Conservation (phyloP, 2,797 vertebrate genomes). For the Gymnoscopelus braueri region DNA sequence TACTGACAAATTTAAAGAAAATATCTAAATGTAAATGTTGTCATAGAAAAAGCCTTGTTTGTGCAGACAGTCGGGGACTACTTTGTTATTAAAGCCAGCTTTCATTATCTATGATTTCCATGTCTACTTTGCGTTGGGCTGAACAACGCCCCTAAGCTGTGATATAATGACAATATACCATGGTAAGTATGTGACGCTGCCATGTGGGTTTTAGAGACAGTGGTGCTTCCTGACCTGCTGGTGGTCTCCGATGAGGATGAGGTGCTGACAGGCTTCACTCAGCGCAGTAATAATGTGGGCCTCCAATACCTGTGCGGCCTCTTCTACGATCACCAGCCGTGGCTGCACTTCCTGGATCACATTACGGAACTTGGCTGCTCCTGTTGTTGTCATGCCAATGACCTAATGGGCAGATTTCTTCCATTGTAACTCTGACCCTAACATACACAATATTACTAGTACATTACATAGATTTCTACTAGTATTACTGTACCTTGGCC, state of each 20-base stretch:
- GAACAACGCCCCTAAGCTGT: no score
- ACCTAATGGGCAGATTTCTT: slow-evolving; percentile 61
- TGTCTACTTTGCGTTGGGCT: no score
- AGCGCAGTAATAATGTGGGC: slow-evolving; percentile 93
- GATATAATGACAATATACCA: no score
- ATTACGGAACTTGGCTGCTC: slow-evolving; percentile 90
- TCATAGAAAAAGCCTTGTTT: no score
- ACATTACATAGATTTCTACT: background rate
- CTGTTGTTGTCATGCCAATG: slow-evolving; percentile 97
- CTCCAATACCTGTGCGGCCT: slow-evolving; percentile 95
- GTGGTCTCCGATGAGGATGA: slow-evolving; percentile 96
- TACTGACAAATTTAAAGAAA: no score
- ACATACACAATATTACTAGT: background rate
- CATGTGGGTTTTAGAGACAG: no score
- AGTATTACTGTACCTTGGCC: slow-evolving; percentile 68
- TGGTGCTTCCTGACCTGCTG: slow-evolving; percentile 86
- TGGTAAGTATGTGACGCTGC: no score
- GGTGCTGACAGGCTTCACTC: slow-evolving; percentile 89
- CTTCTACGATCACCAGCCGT: slow-evolving; percentile 89
- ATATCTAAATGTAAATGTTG: no score
- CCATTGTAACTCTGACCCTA: background rate
- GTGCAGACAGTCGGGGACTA: no score
- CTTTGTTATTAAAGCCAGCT: no score
- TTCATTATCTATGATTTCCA: no score
- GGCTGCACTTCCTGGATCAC: slow-evolving; percentile 87